Base-by-base conservation (phyloP, 2,113 vertebrate species). In the Macheiramphus alcinus region DNA sequence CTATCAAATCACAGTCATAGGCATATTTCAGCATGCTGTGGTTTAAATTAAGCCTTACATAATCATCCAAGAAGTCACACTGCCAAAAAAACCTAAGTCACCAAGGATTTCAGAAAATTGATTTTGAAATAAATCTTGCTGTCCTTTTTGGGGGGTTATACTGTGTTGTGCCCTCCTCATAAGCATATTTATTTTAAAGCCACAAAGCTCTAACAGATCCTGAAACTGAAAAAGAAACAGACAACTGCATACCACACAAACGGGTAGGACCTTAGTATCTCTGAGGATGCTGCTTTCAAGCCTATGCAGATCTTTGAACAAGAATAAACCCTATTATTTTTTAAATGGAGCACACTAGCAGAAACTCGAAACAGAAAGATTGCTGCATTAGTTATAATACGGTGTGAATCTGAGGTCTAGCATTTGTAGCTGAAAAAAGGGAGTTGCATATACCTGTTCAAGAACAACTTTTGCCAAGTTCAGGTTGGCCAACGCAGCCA, bases 1-100 rank as follows among this genome's bases (percentile, higher is more conserved):
- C 48, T 61, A 43, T 26, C 72, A 72, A 75, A 71, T 79, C 81
- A 71, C 18, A 72, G 66, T 32, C 76, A 42, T 32, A 45, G 47
- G 48, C 34, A 16, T 50, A 61, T 43, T 85, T 78, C 47, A 74
- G 87, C 80, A 59, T 26, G 45, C 48, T 67, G 40, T 82, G 56
- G n/a, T 81, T 96, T 94, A 93, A 93, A 87, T 87, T 71, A 91
- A 91, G 76, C 52, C 70, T 90, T 91, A 87, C 12, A 52, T 93
- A 90, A 96, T 32, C 38, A 74, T 40, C 48, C 78, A 67, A 89
- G 38, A 78, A n/a, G 65, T 67, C 3, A 79, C 20, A 34, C 40
- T 95, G 89, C 73, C 66, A 94, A 66, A 94, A 76, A 80, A 36
- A 3, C 10, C 10, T 10, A 81, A 92, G 48, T 55, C 83, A 80